A percentile compares a stretch with the other conserved stretches of the same genome.
Evolutionary conservation across 2,113 vertebrate species (phyloP).

Genomic region (Nanorana parkeri): DNA sequence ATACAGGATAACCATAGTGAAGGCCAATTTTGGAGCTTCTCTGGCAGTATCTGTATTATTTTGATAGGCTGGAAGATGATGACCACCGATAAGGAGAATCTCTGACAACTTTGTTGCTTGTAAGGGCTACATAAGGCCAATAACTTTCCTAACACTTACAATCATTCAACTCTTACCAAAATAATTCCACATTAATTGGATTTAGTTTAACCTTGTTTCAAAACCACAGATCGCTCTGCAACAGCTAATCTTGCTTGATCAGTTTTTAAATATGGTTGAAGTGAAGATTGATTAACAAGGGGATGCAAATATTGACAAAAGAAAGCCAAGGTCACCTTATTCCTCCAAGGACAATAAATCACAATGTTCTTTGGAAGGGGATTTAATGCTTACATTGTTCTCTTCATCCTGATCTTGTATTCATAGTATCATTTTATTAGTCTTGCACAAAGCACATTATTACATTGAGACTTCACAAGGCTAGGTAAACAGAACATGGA

Average conservation of each 20-base stretch:
- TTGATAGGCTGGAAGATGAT: too few relatives aligned
- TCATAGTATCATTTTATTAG: slow-evolving; percentile 23
- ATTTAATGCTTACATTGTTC: slow-evolving; percentile 21
- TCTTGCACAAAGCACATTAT: slow-evolving; percentile 39
- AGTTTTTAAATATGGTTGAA: slow-evolving; percentile 39
- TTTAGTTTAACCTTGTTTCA: slow-evolving; percentile 16
- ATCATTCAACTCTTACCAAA: background rate
- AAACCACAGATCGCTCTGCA: background rate
- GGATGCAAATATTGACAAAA: slow-evolving; percentile 46
- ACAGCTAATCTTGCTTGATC: slow-evolving; percentile 28
- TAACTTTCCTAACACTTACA: too few relatives aligned
- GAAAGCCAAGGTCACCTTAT: slow-evolving; percentile 49
- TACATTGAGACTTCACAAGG: slow-evolving; percentile 16
- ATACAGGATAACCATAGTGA: too few relatives aligned
- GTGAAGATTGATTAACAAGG: slow-evolving; percentile 46
- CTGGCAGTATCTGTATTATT: too few relatives aligned
- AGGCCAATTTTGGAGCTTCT: too few relatives aligned
- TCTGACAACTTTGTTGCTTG: too few relatives aligned
- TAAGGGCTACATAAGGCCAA: too few relatives aligned
- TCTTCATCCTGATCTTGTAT: background rate
- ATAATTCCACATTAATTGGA: background rate
- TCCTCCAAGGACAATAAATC: slow-evolving; percentile 48
- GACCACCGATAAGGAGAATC: too few relatives aligned
- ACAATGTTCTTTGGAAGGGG: slow-evolving; percentile 10
- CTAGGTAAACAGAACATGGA: background rate